Base-by-base conservation (phyloP, 2,797 vertebrate species). In the Falco rusticolus region DNA sequence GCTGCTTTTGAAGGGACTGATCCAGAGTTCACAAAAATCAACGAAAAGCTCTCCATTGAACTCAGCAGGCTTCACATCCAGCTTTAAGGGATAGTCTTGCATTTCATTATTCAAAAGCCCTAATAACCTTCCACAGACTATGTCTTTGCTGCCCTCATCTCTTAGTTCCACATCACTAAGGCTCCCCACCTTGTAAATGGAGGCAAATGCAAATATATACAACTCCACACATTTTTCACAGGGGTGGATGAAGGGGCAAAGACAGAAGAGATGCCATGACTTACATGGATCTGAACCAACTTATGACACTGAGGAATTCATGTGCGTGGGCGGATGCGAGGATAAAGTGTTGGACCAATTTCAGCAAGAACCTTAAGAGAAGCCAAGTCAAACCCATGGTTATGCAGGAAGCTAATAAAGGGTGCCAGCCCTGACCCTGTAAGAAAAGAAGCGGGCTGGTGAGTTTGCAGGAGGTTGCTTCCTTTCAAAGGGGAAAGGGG, bases 331-430 rank as follows among this genome's bases (percentile, higher is more conserved):
- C 41, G 89, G 87, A 87, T 34, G 60, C 24, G 82, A 96, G 89
- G 84, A 92, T 74, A 63, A 96, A 90, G 20, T 1, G 3, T 74
- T 93, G 93, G 95, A 90, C 43, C 76, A 45, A 72, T 82, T 94
- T 93, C 93, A 96, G 82, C 69, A 65, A 41, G 92, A 93, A 45
- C 13, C 4, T 86, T 47, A 45, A 81, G 43, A 84, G 63, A 87
- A 95, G 95, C 84, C 95, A 96, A 95, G 48, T 59, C 90, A 95
- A 96, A 85, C 39, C 74, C 80, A 54, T 45, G 43, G 92, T 51
- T 92, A 64, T 8, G 25, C 65, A 90, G 93, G 76, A 96, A 93
- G 70, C 75, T 72, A 84, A 65, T 43, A 48, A 84, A 91, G 51
- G 82, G 88, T 5, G 41, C 75, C 91, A 93, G 75, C 43, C 60